phyloP scores from a whole-genome alignment of 2,797 vertebrate species.

The Chloroceryle amazona region DNA sequence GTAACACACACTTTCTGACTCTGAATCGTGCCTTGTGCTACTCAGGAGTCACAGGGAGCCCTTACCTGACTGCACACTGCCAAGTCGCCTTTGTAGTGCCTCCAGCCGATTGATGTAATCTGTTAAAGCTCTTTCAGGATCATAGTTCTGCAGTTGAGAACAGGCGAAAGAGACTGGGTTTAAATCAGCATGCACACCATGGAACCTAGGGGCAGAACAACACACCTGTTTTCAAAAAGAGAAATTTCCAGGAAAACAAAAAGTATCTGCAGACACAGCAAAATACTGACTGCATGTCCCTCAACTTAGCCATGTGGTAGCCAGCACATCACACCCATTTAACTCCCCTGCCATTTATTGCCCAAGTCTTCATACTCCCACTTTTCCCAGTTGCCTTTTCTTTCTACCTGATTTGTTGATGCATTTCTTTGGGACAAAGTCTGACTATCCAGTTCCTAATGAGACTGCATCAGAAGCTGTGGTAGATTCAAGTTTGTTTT shows the following conservation, averaged over 20 bases:
- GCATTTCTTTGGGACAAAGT: not conserved
- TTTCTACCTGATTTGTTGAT: not conserved
- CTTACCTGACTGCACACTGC: constrained; percentile 92
- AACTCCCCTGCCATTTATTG: not conserved
- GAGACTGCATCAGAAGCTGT: not conserved
- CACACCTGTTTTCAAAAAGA: not conserved
- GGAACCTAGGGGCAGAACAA: constrained; percentile 81
- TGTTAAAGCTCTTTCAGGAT: constrained; percentile 94
- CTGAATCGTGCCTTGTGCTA: not conserved
- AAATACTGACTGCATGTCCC: not conserved
- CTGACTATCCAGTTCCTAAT: not conserved
- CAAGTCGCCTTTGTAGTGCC: constrained; percentile 93
- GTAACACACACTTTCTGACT: rapidly evolving
- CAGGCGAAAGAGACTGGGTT: constrained; percentile 84
- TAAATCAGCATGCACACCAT: constrained; percentile 78
- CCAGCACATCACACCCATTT: no score
- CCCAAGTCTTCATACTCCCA: not conserved
- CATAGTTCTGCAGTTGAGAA: constrained; percentile 95
- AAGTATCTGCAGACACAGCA: not conserved
- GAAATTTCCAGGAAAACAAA: not conserved
- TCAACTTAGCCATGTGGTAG: not conserved
- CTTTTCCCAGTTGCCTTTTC: not conserved
- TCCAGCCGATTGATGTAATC: constrained; percentile 96
- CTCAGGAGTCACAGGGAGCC: not conserved
- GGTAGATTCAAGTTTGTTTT: not conserved